Evolutionary conservation across 2,888 invertebrate genomes (phyloP).

Genomic region (Tolmerus cingulatus): DNA sequence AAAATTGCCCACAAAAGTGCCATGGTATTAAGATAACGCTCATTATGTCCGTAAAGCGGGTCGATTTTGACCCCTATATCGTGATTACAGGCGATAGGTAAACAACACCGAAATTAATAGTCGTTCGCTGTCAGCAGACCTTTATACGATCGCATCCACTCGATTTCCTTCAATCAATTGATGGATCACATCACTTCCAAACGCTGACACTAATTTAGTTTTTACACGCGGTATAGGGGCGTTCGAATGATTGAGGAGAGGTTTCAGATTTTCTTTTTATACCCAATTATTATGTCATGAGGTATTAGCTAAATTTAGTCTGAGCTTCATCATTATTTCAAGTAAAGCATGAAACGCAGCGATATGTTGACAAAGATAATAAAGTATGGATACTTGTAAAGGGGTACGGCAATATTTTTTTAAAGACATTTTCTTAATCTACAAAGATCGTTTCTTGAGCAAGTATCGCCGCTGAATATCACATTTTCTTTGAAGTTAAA

Average conservation of each 20-base stretch:
- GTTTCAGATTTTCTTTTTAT: background rate
- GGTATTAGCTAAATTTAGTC: background rate
- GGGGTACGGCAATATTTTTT: background rate
- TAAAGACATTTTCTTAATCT: background rate
- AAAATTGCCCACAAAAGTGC: background rate
- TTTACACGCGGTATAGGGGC: conserved; percentile 5
- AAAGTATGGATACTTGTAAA: background rate
- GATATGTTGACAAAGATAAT: background rate
- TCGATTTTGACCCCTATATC: conserved; percentile 30
- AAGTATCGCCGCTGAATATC: background rate
- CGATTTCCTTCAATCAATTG: background rate
- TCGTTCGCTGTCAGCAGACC: background rate
- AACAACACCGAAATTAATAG: conserved; percentile 5
- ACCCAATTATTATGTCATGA: background rate
- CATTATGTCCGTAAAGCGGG: conserved; percentile 3
- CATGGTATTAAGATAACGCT: background rate
- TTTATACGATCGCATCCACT: conserved; percentile 4
- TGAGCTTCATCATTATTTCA: background rate
- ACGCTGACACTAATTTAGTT: conserved; percentile 7
- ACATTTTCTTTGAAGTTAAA: background rate
- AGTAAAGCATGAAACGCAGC: background rate
- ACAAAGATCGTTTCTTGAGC: background rate
- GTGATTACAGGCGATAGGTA: conserved; percentile 35
- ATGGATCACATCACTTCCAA: conserved; percentile 22
- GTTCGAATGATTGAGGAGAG: background rate